phyloP scores from a whole-genome alignment of 2,113 vertebrate species.

The Alces alces region DNA sequence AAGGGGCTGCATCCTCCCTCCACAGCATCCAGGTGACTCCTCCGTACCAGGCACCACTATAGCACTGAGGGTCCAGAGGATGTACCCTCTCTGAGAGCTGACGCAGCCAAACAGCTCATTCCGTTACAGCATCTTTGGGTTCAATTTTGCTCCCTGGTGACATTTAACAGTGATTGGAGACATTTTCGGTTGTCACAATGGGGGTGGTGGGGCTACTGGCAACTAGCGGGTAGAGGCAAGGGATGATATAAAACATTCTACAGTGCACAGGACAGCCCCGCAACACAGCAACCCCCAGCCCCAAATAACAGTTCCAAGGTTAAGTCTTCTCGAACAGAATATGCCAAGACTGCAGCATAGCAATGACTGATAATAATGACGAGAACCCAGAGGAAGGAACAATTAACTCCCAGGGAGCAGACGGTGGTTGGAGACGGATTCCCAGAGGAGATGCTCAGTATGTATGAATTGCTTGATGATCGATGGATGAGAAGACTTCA shows the following conservation, averaged over 20 bases:
- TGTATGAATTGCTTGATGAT: neutral
- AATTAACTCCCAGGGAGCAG: neutral
- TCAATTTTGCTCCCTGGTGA: neutral
- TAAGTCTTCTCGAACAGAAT: neutral
- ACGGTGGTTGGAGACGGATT: neutral
- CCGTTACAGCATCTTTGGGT: neutral
- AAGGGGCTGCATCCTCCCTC: neutral
- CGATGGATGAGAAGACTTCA: neutral
- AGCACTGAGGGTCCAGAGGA: neutral
- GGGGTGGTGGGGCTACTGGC: neutral
- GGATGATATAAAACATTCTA: neutral
- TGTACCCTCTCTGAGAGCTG: neutral
- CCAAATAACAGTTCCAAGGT: neutral
- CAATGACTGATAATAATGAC: neutral
- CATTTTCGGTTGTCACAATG: neutral
- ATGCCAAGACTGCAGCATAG: fast-evolving
- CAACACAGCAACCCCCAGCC: neutral
- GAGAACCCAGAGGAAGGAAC: neutral
- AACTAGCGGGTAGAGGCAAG: neutral
- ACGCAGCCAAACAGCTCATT: neutral
- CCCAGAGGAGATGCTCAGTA: neutral
- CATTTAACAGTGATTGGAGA: neutral
- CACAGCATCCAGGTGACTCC: neutral
- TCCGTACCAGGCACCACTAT: neutral
- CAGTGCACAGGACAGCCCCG: neutral